Conservation (phyloP, 2,888 invertebrate genomes). For the Calameuta filiformis region DNA sequence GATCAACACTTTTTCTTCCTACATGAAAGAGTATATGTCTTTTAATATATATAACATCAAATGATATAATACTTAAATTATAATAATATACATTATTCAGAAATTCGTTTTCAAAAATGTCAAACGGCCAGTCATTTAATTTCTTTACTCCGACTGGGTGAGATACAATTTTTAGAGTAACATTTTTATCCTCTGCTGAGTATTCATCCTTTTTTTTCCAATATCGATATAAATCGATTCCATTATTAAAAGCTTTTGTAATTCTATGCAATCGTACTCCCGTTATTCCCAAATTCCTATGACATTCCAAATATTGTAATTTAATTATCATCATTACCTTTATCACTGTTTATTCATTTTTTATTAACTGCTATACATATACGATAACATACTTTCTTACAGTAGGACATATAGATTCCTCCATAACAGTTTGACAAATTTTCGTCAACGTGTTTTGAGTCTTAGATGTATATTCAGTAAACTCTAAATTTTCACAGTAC, state of each 20-base stretch:
- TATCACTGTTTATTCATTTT: background rate
- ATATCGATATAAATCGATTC: conserved; percentile 10
- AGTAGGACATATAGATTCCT: conserved; percentile 32
- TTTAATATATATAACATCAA: background rate
- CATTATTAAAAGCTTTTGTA: conserved; percentile 30
- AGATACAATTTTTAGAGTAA: conserved; percentile 24
- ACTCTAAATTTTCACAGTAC: conserved; percentile 32
- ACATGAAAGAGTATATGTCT: background rate
- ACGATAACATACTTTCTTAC: conserved; percentile 22
- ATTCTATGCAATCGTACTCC: conserved; percentile 28
- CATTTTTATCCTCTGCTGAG: conserved; percentile 7
- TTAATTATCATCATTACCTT: background rate
- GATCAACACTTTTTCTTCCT: conserved; percentile 26
- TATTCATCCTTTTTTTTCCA: background rate
- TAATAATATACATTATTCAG: conserved; percentile 8
- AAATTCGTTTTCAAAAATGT: conserved; percentile 26
- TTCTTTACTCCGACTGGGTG: conserved; percentile 17
- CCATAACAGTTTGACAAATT: conserved; percentile 30
- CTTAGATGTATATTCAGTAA: conserved; percentile 28
- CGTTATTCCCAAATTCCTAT: conserved; percentile 26
- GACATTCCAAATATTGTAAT: background rate
- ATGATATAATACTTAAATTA: background rate
- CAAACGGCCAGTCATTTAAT: conserved; percentile 33
- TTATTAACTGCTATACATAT: background rate
- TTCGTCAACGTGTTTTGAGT: conserved; percentile 18